A percentile compares a stretch with the other conserved stretches of the same genome.
These are phyloP conservation scores for Pipistrellus pipistrellus DNA, from an alignment of 2,797 vertebrate genomes.

Conservation along the genomic window DNA sequence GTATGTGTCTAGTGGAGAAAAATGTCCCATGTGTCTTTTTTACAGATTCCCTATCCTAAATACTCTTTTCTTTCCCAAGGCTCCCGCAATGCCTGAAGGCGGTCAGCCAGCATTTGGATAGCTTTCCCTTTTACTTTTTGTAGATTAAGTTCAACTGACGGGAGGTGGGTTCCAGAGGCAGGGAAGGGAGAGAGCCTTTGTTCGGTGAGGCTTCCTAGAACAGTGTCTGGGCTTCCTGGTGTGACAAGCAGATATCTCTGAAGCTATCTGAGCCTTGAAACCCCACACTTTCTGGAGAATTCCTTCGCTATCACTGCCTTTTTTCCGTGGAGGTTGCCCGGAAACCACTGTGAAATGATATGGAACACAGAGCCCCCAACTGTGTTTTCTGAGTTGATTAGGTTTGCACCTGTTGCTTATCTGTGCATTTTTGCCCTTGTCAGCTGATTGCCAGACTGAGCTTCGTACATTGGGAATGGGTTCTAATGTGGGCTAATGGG, in stretches of 20 bases:
- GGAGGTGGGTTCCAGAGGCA: not conserved
- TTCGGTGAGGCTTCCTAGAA: not conserved
- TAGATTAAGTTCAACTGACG: not conserved
- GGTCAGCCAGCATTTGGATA: not conserved
- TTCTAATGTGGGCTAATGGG: not conserved
- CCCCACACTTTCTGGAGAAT: not conserved
- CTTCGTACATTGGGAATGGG: not conserved
- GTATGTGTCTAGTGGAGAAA: not conserved
- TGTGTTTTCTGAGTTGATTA: not conserved
- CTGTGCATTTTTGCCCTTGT: not conserved
- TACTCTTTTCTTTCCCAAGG: not conserved
- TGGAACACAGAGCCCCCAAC: not conserved
- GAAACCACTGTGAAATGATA: not conserved
- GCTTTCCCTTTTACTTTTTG: constrained; percentile 26
- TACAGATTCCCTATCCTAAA: not conserved
- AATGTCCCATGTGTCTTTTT: not conserved
- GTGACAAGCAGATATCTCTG: not conserved
- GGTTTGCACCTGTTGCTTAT: not conserved
- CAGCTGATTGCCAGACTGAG: not conserved
- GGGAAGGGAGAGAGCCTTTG: not conserved
- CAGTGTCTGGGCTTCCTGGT: not conserved
- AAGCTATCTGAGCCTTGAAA: constrained; percentile 7
- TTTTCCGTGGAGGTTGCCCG: not conserved
- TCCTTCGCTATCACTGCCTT: not conserved
- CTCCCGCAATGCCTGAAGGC: not conserved